These are phyloP conservation scores for Cydia amplana DNA, from an alignment of 1,140 invertebrate species.

Conservation along the genomic window DNA sequence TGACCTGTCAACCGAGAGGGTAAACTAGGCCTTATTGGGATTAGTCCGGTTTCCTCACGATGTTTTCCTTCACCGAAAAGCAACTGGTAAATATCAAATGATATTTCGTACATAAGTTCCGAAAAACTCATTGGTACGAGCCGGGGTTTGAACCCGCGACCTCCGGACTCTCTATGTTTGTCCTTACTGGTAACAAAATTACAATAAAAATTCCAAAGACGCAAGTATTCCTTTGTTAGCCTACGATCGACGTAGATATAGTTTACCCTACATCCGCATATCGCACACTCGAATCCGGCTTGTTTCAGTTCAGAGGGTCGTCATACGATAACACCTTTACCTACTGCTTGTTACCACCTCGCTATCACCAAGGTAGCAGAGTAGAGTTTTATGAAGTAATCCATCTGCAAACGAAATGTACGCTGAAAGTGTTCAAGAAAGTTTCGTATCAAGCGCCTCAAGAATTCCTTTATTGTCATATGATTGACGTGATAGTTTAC, in stretches of 20 bases:
- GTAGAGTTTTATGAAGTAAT: slow-evolving; percentile 8
- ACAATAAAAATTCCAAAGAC: no score
- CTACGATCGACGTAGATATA: background rate
- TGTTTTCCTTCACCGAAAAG: no score
- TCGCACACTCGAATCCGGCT: slow-evolving; percentile 2
- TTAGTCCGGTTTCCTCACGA: no score
- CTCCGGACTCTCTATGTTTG: no score
- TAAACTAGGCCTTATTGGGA: no score
- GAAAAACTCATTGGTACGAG: no score
- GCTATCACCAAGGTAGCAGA: slow-evolving; percentile 8
- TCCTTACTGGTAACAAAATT: no score
- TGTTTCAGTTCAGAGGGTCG: slow-evolving; percentile 30
- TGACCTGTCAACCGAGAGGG: no score
- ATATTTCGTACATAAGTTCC: no score
- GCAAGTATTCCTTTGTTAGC: background rate
- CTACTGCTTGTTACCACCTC: background rate
- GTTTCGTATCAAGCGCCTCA: background rate
- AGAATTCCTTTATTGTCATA: background rate
- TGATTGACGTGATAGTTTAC: background rate
- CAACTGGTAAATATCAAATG: no score
- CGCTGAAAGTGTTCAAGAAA: no score
- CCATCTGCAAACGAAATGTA: background rate
- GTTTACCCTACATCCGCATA: background rate
- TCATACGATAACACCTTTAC: slow-evolving; percentile 31
- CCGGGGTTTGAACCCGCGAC: no score